A percentile compares a stretch with the other conserved stretches of the same genome.
These are phyloP conservation scores for Elgonia sp. DNA, from an alignment of 2,888 invertebrate genomes.

Conservation along the genomic window DNA sequence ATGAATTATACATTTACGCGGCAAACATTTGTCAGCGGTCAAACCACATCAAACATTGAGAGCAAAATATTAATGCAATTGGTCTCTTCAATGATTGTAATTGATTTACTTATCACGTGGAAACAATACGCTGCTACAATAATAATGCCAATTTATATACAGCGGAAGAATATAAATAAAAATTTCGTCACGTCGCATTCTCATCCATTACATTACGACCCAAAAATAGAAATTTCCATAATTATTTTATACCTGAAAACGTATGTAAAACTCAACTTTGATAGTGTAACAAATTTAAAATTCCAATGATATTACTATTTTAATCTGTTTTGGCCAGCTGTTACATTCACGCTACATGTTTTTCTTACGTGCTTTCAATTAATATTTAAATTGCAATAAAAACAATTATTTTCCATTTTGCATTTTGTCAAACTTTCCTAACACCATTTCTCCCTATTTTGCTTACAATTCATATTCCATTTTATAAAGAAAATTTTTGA, in stretches of 20 bases:
- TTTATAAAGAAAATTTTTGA: no score
- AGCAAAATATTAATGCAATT: conserved; percentile 60
- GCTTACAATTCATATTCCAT: no score
- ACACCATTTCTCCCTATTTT: no score
- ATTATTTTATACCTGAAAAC: neutral
- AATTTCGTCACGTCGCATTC: neutral
- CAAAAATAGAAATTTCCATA: neutral
- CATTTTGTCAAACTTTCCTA: no score
- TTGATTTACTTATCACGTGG: conserved; percentile 55
- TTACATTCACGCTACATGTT: no score
- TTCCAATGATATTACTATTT: no score
- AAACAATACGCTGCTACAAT: conserved; percentile 46
- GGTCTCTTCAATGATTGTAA: conserved; percentile 53
- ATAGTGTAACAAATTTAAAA: no score
- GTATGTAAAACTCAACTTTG: no score
- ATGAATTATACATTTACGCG: conserved; percentile 55
- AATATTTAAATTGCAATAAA: no score
- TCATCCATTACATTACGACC: neutral
- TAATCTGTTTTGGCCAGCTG: no score
- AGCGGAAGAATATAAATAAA: neutral
- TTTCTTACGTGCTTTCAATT: no score
- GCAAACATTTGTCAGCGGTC: conserved; percentile 36
- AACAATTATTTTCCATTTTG: no score
- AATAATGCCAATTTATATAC: conserved; percentile 27
- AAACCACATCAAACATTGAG: conserved; percentile 51